These are phyloP conservation scores for Drosophila leonis DNA, from an alignment of 2,888 invertebrate genomes.

Conservation along the genomic window DNA sequence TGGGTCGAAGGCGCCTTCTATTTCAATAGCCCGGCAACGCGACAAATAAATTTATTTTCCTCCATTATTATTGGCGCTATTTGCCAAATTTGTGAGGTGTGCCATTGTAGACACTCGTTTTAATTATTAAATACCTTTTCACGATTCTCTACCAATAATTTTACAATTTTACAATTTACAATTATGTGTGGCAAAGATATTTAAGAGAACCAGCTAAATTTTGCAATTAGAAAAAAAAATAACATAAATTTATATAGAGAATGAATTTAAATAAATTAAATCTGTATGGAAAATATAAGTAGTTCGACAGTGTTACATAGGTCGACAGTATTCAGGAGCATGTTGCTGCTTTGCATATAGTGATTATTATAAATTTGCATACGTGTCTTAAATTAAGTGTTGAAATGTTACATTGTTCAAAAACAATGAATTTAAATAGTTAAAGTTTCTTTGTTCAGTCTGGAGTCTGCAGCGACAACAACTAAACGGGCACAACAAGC, in stretches of 20 bases:
- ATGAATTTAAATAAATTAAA: background rate
- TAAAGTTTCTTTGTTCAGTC: conserved; percentile 42
- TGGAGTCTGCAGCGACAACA: conserved; percentile 33
- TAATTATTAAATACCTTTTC: conserved; percentile 15
- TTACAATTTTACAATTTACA: too few relatives aligned
- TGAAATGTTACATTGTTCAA: conserved; percentile 18
- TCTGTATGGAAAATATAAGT: background rate
- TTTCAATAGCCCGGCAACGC: conserved; percentile 51
- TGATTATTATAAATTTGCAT: conserved; percentile 5
- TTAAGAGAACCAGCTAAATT: background rate
- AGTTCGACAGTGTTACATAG: background rate
- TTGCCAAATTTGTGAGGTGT: conserved; percentile 52
- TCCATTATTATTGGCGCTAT: conserved; percentile 52
- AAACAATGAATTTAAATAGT: conserved; percentile 21
- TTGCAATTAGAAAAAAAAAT: background rate
- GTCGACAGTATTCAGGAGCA: background rate
- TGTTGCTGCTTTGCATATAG: background rate
- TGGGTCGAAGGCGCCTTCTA: conserved; percentile 17
- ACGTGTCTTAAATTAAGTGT: conserved; percentile 35
- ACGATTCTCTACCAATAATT: background rate
- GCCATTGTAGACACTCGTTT: conserved; percentile 29
- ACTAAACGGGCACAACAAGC: conserved; percentile 40
- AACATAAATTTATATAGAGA: background rate
- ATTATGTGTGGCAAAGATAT: background rate
- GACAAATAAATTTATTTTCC: conserved; percentile 54